A percentile compares a stretch with the other conserved stretches of the same genome.
Conservation (phyloP, 1,140 invertebrate species). For the Callitettix versicolor region DNA sequence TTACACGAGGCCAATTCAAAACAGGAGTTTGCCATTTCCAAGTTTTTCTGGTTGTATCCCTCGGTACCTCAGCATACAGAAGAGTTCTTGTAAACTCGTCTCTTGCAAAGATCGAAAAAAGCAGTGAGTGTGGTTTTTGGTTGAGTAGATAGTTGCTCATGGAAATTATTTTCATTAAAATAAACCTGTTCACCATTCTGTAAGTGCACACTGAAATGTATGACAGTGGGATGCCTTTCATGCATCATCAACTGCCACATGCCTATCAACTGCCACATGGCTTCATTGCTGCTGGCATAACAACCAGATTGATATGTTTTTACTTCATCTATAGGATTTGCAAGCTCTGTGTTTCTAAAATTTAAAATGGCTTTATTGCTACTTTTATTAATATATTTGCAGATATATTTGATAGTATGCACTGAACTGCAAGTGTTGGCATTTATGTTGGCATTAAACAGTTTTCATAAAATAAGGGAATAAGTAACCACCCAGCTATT, state of each 20-base stretch:
- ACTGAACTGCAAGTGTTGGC: constrained; percentile 32
- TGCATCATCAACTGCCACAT: not conserved
- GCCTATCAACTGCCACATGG: not conserved
- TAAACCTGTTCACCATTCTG: not conserved
- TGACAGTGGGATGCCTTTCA: not conserved
- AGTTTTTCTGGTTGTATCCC: too few species aligned
- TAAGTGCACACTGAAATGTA: not conserved
- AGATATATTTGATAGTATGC: too few species aligned
- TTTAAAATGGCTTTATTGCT: constrained; percentile 32
- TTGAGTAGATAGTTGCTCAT: not conserved
- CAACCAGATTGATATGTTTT: constrained; percentile 30
- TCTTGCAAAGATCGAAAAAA: not conserved
- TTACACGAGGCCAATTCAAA: too few species aligned
- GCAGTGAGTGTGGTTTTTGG: not conserved
- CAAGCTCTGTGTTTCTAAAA: too few species aligned
- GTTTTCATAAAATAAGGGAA: not conserved
- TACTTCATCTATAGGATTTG: constrained; percentile 2
- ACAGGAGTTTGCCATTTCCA: too few species aligned
- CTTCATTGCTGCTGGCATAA: constrained; percentile 30
- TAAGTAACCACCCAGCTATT: not conserved
- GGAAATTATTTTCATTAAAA: not conserved
- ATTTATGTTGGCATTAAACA: not conserved
- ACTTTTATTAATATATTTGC: constrained; percentile 35
- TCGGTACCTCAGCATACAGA: not conserved
- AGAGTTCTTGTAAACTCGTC: not conserved